Evolutionary conservation across 2,797 vertebrate genomes (phyloP), one percentile per base, ranked within the genome.

Genomic region (Distichodus sexfasciatus): DNA sequence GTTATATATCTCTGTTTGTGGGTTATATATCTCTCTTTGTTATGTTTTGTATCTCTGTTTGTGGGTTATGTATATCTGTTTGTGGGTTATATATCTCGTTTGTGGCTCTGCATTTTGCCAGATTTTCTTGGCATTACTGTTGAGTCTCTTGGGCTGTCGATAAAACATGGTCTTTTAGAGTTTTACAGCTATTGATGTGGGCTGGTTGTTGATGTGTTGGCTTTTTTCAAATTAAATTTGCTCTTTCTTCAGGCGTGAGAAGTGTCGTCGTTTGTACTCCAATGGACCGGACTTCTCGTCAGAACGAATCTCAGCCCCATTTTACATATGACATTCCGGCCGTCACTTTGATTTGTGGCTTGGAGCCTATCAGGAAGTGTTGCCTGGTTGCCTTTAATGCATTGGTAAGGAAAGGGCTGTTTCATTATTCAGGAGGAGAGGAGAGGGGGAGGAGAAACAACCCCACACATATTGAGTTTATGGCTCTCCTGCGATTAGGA

Each of bases 371-470:
- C 81, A 82, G 72, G 63, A 73, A 65, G 82, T 63, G 78, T 84
- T 84, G 75, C 79, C 80, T 77, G 79, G 82, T 77, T 87, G 86
- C 82, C 69, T 87, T 84, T 84, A 85, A 86, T 86, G 82, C 83
- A 84, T 79, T 75, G 79, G 76, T 68, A 66, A 71, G 48, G 72
- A 69, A 74, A 64, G 76, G 76, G 77, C 63, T 76, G 76, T 84
- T 86, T 81, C 74, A 76, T 67, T 50, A 28, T 40, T 24, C 65
- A 29, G 54, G 71, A 75, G 48, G 72, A 60, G 68, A 79, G 72
- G 76, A 24, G 35, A 53, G 35, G 63, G 58, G 72, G 53, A 44
- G 59, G 62, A 63, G 44, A 41, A 46, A 43, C 29, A 58, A 62
- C 26, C 76, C 15, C 3, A 40, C 70, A 74, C 62, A 54, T 80